Evolutionary conservation across 2,797 vertebrate genomes (phyloP), one percentile per base, ranked within the genome.

Genomic region (Erethizon dorsatum): DNA sequence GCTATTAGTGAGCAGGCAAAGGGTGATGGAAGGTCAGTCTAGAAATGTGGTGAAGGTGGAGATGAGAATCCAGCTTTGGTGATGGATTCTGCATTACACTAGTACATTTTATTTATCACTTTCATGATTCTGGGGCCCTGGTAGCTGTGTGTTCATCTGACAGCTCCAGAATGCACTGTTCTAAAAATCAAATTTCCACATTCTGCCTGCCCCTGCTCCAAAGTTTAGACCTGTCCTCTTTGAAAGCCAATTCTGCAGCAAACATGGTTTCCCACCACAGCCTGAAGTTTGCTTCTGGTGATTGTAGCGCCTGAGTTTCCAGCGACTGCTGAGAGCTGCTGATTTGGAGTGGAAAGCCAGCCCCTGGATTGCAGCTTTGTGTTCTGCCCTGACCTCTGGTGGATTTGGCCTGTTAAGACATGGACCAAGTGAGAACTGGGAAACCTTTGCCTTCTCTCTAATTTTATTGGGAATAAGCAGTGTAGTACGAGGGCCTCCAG

Each of bases 331-430:
- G 4, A 59, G 45, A 69, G n/a, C 8, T n/a, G 63, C 47, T 5
- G 22, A 45, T 50, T 24, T 13, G 61, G 18, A 5, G 37, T n/a
- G 59, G 78, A 31, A 50, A 26, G 24, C 33, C 50, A 67, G 18
- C 31, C 2, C 6, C 47, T 15, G 50, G 87, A 3, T 6, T 17
- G 31, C 85, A 13, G n/a, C 95, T 98, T 90, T 22, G 0, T 61
- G 98, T 98, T 98, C 98, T 96, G 96, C 98, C 57, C 98, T 98
- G 98, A 98, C 98, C 98, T 97, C 99, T 99, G 98, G 98, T 98
- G 99, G 98, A 97, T 95, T 45, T 26, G 89, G 63, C 63, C 67
- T 87, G 97, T 88, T 89, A 98, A 91, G 94, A 95, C 98, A 95
- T 6, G 57, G 89, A 54, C 54, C 85, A n/a, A 61, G 33, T 71